Conservation (phyloP, 2,888 invertebrate species). For the Anarsia innoxiella region DNA sequence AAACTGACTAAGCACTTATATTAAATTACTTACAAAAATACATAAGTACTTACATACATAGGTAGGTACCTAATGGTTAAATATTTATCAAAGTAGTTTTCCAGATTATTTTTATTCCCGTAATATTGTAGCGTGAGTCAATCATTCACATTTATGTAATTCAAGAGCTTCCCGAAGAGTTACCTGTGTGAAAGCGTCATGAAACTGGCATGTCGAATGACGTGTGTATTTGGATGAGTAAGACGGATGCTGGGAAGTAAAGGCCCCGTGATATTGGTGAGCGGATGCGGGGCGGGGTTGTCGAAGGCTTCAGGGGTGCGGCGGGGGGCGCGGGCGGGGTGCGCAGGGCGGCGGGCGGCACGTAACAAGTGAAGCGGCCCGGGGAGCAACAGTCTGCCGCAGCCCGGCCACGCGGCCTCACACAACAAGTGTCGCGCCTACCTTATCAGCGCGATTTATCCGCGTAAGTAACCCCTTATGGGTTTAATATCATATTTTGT, state of each 20-base stretch:
- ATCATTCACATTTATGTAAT: too few species aligned
- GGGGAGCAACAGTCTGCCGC: conserved; percentile 75
- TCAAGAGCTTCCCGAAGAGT: too few species aligned
- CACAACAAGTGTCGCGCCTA: conserved; percentile 47
- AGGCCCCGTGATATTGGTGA: conserved; percentile 60
- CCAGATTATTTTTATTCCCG: too few species aligned
- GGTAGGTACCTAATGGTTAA: too few species aligned
- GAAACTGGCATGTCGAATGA: conserved; percentile 17
- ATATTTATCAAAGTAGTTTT: too few species aligned
- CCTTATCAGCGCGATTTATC: conserved; percentile 34
- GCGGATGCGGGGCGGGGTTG: conserved; percentile 55
- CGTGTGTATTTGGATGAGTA: conserved; percentile 39
- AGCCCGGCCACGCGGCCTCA: conserved; percentile 71
- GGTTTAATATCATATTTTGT: conserved; percentile 42
- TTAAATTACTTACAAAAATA: too few species aligned
- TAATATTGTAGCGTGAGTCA: too few species aligned
- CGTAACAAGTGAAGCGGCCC: conserved; percentile 74
- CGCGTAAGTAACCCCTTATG: conserved; percentile 60
- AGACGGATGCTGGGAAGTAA: conserved; percentile 62
- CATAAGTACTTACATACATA: too few species aligned
- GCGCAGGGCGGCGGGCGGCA: conserved; percentile 52
- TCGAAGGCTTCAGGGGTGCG: conserved; percentile 32
- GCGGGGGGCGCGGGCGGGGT: conserved; percentile 28
- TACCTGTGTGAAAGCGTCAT: too few species aligned
- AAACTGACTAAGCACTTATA: too few species aligned